Percentiles rank a stretch among this genome's conserved stretches.
These are phyloP conservation scores for Cottoperca gobio DNA, from an alignment of 2,797 vertebrate species.

Conservation along the genomic window DNA sequence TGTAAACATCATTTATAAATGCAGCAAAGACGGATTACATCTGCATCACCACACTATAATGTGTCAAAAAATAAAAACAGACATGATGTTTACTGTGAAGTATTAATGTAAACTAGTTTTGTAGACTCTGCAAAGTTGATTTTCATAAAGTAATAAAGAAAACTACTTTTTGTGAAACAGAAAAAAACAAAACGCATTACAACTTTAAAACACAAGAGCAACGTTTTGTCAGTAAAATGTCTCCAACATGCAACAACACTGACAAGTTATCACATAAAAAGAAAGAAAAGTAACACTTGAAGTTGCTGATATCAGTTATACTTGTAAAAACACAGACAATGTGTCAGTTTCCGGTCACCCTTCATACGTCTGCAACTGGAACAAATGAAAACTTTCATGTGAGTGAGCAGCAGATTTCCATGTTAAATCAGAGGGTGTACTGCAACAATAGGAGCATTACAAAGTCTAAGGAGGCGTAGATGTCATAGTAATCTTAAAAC, in stretches of 20 bases:
- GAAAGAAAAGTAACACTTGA: neutral
- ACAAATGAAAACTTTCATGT: constrained; percentile 25
- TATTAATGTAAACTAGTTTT: neutral
- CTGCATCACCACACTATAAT: neutral
- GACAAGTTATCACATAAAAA: neutral
- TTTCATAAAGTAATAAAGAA: neutral
- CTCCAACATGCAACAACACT: neutral
- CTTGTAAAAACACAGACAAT: neutral
- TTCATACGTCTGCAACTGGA: constrained; percentile 9
- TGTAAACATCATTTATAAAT: neutral
- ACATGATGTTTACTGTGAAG: neutral
- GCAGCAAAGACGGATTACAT: neutral
- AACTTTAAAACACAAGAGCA: neutral
- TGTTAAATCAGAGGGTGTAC: constrained; percentile 52
- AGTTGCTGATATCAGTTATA: neutral
- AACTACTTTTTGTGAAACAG: neutral
- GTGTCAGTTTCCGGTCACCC: constrained; percentile 7
- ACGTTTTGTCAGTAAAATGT: no score
- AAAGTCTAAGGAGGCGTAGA: constrained; percentile 62
- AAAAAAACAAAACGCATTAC: neutral
- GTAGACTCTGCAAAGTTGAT: neutral
- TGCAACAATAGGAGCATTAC: constrained; percentile 66
- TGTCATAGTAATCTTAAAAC: constrained; percentile 74
- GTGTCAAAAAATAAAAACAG: neutral
- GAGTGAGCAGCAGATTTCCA: constrained; percentile 51